Evolutionary conservation across 2,888 invertebrate species (phyloP).

Genomic region (Cerceris ruficornis): DNA sequence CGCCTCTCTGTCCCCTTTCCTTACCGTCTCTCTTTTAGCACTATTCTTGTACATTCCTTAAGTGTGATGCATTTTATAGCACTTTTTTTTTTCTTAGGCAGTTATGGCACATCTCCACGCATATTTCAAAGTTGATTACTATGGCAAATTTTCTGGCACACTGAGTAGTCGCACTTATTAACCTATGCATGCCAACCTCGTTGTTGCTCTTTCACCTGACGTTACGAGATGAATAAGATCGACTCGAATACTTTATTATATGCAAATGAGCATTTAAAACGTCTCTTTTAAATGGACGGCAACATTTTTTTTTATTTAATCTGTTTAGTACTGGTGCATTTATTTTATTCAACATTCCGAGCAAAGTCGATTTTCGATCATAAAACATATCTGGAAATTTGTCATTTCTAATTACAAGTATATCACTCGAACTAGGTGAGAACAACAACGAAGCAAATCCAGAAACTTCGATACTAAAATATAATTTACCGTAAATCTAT

Average conservation of each 20-base stretch:
- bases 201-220: conserved; percentile 40
- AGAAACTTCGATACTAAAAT: conserved; percentile 8
- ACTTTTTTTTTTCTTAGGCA: conserved; percentile 6
- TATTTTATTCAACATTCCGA: neutral
- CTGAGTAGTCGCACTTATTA: conserved; percentile 13
- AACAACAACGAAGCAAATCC: conserved; percentile 26
- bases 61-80: conserved; percentile 32
- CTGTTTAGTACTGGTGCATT: neutral
- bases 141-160: conserved; percentile 2
- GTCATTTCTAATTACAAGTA: neutral
- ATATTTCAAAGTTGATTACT: neutral
- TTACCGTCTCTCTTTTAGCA: conserved; percentile 12
- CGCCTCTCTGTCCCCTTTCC: conserved; percentile 1
- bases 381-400: neutral
- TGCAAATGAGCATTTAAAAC: neutral
- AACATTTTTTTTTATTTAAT: neutral
- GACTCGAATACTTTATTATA: neutral
- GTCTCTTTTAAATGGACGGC: neutral
- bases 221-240: neutral
- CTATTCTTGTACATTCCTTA: conserved; percentile 36
- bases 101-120: neutral
- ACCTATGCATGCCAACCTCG: conserved; percentile 28
- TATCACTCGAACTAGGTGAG: conserved; percentile 22
- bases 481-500: conserved; percentile 36
- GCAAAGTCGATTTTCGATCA: neutral